These are phyloP conservation scores for Ictalurus punctatus DNA, from an alignment of 2,113 vertebrate species.

Conservation along the genomic window DNA sequence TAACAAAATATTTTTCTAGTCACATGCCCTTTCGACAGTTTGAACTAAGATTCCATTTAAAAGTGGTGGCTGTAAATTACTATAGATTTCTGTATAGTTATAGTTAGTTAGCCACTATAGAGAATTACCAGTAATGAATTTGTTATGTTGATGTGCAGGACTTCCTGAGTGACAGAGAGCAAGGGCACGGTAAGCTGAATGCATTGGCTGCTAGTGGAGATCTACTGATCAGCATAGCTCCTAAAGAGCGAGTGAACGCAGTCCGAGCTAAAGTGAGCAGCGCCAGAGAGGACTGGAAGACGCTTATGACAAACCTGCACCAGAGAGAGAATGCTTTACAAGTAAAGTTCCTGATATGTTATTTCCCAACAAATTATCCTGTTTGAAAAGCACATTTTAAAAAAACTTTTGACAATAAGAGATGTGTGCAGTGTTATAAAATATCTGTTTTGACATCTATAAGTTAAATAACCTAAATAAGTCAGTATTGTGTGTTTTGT, in stretches of 20 bases:
- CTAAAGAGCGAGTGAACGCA: conserved; percentile 80
- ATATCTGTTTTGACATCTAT: not conserved
- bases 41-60: not conserved
- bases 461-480: conserved; percentile 2
- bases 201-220: conserved; percentile 84
- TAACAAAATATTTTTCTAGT: not conserved
- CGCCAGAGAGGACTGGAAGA: conserved; percentile 90
- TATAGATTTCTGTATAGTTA: not conserved
- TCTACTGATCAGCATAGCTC: conserved; percentile 81
- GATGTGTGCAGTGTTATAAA: not conserved
- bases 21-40: not conserved
- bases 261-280: conserved; percentile 79
- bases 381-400: not conserved
- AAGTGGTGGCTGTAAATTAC: not conserved
- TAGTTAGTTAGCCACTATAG: not conserved
- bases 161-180: conserved; percentile 89
- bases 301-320: conserved; percentile 85
- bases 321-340: conserved; percentile 86
- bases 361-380: not conserved
- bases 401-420: not conserved
- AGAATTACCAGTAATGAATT: not conserved
- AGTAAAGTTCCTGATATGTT: conserved; percentile 66
- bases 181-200: conserved; percentile 88
- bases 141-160: conserved; percentile 72
- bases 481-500: not conserved